Evolutionary conservation across 1,140 invertebrate genomes (phyloP).

Genomic region (Diorhabda sublineata): DNA sequence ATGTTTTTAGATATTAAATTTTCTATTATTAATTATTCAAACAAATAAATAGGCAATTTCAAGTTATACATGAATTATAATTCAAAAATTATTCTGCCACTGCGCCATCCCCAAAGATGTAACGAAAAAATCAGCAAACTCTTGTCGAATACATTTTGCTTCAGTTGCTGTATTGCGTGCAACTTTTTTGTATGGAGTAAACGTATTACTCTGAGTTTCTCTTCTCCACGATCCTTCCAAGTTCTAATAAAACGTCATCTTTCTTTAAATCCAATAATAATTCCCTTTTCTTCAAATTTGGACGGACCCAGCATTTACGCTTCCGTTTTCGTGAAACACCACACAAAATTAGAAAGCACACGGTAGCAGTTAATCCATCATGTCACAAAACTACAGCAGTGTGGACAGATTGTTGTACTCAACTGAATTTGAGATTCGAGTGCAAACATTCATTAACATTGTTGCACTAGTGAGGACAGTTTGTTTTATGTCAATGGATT

Average conservation of each 20-base stretch:
- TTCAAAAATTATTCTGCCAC: background rate
- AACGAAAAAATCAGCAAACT: background rate
- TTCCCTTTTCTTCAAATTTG: too few species aligned
- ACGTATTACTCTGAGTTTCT: background rate
- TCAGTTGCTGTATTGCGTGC: background rate
- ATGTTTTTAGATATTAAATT: background rate
- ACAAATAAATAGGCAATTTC: background rate
- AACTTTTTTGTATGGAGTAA: background rate
- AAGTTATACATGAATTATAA: background rate
- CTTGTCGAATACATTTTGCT: background rate
- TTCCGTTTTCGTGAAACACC: too few species aligned
- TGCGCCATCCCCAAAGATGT: background rate
- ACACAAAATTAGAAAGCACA: too few species aligned
- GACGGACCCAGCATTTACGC: too few species aligned
- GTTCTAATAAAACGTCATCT: background rate
- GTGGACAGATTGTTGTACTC: too few species aligned
- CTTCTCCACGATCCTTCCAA: constrained; percentile 2
- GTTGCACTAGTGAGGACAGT: too few species aligned
- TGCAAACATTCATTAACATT: too few species aligned
- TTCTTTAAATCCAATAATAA: too few species aligned
- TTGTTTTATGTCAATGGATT: too few species aligned
- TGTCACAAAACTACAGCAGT: too few species aligned
- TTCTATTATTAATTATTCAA: constrained; percentile 3
- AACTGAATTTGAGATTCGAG: too few species aligned
- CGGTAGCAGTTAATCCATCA: too few species aligned